Percentiles rank a stretch among this genome's conserved stretches.
These are phyloP conservation scores for Panurus biarmicus DNA, from an alignment of 2,113 vertebrate genomes.

Conservation along the genomic window DNA sequence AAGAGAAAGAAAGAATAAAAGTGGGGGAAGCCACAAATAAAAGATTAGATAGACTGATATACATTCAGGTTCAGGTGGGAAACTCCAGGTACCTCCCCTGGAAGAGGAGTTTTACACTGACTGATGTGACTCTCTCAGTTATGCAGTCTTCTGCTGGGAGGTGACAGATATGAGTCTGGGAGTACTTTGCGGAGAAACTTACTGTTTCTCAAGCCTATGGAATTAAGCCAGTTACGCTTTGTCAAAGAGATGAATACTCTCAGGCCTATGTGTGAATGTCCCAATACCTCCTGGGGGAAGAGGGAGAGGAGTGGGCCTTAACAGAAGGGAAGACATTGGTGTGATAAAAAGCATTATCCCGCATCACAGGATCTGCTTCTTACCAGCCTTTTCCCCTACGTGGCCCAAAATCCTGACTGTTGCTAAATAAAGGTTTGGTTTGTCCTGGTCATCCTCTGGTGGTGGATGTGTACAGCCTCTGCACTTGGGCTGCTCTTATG, in stretches of 20 bases:
- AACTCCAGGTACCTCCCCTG: neutral
- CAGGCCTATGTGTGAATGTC: rapidly evolving
- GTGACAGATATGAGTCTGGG: neutral
- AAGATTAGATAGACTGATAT: neutral
- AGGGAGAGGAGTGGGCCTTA: neutral
- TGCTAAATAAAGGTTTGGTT: neutral
- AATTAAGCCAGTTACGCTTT: neutral
- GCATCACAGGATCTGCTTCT: neutral
- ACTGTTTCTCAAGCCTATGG: neutral
- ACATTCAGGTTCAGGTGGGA: neutral
- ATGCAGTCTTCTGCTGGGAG: neutral
- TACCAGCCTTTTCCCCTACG: neutral
- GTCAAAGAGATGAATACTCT: neutral
- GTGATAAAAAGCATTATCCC: neutral
- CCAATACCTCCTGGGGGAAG: neutral
- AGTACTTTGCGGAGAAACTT: too few relatives aligned
- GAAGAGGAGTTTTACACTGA: neutral
- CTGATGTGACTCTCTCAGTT: neutral
- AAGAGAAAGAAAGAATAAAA: neutral
- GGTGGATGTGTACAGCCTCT: rapidly evolving
- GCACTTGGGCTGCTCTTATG: neutral
- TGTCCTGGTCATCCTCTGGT: rapidly evolving
- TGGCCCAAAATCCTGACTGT: neutral
- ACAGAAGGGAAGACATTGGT: neutral
- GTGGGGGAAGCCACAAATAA: neutral